Conservation (phyloP, 2,888 invertebrate species). For the Heliothis peltigera region DNA sequence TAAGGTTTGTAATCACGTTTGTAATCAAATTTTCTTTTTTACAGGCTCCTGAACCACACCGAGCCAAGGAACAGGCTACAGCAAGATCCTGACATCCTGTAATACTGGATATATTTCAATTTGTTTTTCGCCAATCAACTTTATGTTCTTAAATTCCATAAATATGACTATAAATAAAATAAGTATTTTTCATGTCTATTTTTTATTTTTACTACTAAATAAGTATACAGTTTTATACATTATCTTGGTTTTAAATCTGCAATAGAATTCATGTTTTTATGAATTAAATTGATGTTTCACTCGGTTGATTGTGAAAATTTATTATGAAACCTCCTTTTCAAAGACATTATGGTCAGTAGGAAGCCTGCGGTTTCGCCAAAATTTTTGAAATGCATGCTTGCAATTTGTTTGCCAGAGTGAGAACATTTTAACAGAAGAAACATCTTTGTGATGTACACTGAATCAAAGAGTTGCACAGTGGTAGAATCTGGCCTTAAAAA, state of each 20-base stretch:
- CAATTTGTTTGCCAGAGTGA: too few relatives aligned
- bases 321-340: too few relatives aligned
- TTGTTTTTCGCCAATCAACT: conserved; percentile 25
- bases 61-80: conserved; percentile 47
- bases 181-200: conserved; percentile 27
- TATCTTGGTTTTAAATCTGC: conserved; percentile 3
- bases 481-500: too few relatives aligned
- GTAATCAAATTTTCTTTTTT: conserved; percentile 37
- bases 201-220: conserved; percentile 35
- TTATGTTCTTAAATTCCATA: conserved; percentile 20
- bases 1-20: too few relatives aligned
- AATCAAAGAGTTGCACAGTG: too few relatives aligned
- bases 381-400: too few relatives aligned
- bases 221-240: conserved; percentile 12
- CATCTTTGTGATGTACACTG: too few relatives aligned
- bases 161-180: conserved; percentile 48
- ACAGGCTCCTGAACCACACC: conserved; percentile 62
- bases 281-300: not conserved
- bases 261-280: not conserved
- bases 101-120: conserved; percentile 9
- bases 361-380: too few relatives aligned
- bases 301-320: too few relatives aligned
- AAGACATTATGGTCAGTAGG: too few relatives aligned
- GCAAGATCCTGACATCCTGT: conserved; percentile 54
- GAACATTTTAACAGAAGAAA: too few relatives aligned